Base-by-base conservation (phyloP, 1,140 invertebrate species). In the Monomorium pharaonis region DNA sequence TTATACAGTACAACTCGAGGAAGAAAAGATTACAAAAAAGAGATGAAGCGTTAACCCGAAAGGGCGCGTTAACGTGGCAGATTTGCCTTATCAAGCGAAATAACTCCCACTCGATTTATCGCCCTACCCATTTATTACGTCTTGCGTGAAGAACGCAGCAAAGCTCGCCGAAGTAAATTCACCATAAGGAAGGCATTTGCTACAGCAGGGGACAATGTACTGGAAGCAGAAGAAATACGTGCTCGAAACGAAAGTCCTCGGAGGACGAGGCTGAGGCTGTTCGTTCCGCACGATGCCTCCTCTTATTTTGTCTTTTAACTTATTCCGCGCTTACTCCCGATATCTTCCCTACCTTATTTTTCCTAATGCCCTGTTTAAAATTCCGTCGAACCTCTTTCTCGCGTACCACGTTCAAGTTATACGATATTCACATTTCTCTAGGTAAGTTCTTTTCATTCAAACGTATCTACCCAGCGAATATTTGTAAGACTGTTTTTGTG, bases 41-140 rank as follows among this genome's bases (percentile, higher is more conserved):
- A 49, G 51, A 47, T 54, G 78, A 72, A 30, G 56, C 56, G 80
- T 56, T 75, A 69, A 86, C 51, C n/a, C 44, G 44, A 80, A 44
- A 80, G 44, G 30, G 62, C 65, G 76, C 44, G 81, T 84, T 87
- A 88, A 80, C 80, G 24, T 62, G 69, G 67, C 83, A 85, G 81
- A 89, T 85, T 88, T 75, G 74, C 54, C 54, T 88, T 87, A 89
- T 88, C 86, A 74, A 80, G 67, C 75, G 88, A 89, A 89, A 88
- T 88, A 89, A 85, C 81, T 85, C 86, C 60, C 80, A 85, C 81
- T 80, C 81, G 69, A 84, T 88, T 89, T 89, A 89, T 89, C 86
- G 81, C 51, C 56, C 67, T 37, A 56, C 42, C 75, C 81, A 85
- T 89, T 89, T 88, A 88, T 89, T 89, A 88, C 60, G 58, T 75